Evolutionary conservation across 2,113 vertebrate species (phyloP), one percentile per base, ranked within the genome.

Genomic region (Rattus norvegicus): DNA sequence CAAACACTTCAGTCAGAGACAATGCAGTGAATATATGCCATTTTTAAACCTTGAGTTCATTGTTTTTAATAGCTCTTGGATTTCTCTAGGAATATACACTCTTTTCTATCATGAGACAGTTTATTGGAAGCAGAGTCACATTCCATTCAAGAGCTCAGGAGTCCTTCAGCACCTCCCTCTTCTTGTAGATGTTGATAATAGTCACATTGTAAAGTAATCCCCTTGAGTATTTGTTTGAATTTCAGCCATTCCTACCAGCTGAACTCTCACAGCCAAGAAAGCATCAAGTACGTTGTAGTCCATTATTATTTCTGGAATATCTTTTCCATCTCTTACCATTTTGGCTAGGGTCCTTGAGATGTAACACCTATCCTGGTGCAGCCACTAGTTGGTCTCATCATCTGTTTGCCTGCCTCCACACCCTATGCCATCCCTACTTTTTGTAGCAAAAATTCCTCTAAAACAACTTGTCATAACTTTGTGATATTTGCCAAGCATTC

Each of bases 121-220:
- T 92, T 72, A 49, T 39, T 54, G 20, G 54, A 47, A 26, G 9
- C 52, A 88, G 65, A 85, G 47, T 13, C 79, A n/a, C 4, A 33
- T 61, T 2, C 24, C 24, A 77, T 2, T 14, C 19, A 6, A 63
- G 20, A 92, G 20, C 30, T 73, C 39, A 85, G 28, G 5, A 39
- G 2, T 83, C 59, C 39, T 6, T 91, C 22, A 49, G 73, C 89
- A 49, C 39, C 65, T 73, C 36, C 28, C 13, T 79, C 20, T 96
- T 92, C 72, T 85, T 59, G 13, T 63, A 43, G 79, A 86, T 76
- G 81, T 56, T 84, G 86, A 88, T 47, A 86, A 94, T 36, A 24
- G 61, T 65, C 67, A 39, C n/a, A 69, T 61, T 5, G 30, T 49
- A 73, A 7, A 77, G 24, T 69, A 69, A 80, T 86, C 24, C 85